Evolutionary conservation across 2,888 invertebrate genomes (phyloP).

Genomic region (Plebejus argus): DNA sequence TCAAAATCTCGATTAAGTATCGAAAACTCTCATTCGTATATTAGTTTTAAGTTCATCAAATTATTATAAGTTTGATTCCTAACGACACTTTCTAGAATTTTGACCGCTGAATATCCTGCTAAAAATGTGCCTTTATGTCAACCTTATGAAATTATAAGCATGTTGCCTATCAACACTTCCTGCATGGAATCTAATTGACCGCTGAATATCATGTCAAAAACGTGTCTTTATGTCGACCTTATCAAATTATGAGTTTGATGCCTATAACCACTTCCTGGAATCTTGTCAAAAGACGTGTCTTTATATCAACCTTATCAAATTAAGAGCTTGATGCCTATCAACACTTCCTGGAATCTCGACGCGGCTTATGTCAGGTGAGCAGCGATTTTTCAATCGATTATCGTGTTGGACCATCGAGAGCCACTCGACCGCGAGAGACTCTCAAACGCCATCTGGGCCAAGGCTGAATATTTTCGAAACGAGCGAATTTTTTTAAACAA

Average conservation of each 20-base stretch:
- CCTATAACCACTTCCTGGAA: too few species aligned
- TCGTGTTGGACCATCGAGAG: conserved; percentile 43
- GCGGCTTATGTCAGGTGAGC: conserved; percentile 35
- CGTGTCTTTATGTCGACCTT: background rate
- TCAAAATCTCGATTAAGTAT: too few species aligned
- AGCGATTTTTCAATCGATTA: conserved; percentile 43
- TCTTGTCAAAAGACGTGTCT: background rate
- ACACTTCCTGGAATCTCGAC: background rate
- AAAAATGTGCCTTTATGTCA: background rate
- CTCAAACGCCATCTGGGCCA: conserved; percentile 48
- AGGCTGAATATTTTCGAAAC: conserved; percentile 48
- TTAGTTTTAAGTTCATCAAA: too few species aligned
- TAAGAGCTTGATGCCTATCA: background rate
- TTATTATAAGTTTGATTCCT: too few species aligned
- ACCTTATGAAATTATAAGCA: too few species aligned
- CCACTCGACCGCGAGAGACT: conserved; percentile 41
- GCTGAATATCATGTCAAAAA: background rate
- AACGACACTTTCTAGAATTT: too few species aligned
- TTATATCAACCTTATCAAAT: background rate
- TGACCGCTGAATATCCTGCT: too few species aligned
- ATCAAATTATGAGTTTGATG: too few species aligned
- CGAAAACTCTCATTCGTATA: too few species aligned
- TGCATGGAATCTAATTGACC: too few species aligned
- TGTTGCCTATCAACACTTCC: too few species aligned
- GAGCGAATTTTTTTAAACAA: background rate